These are phyloP conservation scores for Xenopus laevis DNA, from an alignment of 2,113 vertebrate genomes.

Conservation along the genomic window DNA sequence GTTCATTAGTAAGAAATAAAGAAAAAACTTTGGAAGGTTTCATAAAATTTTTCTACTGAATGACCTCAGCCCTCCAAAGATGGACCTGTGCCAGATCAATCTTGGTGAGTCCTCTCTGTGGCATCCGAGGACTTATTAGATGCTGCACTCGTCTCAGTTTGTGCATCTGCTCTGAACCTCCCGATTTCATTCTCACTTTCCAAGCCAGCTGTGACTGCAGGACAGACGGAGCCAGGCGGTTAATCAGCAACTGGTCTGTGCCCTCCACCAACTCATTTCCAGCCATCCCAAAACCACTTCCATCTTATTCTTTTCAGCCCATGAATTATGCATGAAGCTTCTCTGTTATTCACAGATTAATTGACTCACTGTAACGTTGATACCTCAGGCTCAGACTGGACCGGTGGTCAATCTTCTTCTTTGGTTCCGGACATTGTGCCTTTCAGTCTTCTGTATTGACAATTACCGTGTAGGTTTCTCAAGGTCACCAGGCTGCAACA, in stretches of 20 bases:
- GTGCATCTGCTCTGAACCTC: constrained; percentile 15
- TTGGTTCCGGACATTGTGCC: too few species aligned
- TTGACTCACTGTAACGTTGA: background rate
- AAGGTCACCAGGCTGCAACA: too few species aligned
- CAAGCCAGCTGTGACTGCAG: background rate
- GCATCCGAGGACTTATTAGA: background rate
- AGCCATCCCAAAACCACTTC: background rate
- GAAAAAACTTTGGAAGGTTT: too few species aligned
- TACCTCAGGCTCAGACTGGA: background rate
- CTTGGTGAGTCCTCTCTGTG: too few species aligned
- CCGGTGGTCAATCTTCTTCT: background rate
- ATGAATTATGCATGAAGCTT: constrained; percentile 30
- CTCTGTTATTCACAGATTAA: constrained; percentile 26
- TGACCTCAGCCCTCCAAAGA: too few species aligned
- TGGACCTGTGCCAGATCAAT: too few species aligned
- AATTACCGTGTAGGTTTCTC: too few species aligned
- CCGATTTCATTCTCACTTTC: background rate
- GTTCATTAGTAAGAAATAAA: too few species aligned
- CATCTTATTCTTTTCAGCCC: constrained; percentile 1
- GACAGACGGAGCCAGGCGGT: background rate
- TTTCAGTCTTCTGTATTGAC: too few species aligned
- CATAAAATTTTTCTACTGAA: too few species aligned
- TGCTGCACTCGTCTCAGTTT: background rate
- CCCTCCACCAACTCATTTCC: constrained; percentile 8
- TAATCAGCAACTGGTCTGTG: constrained; percentile 8